Base-by-base conservation (phyloP, 2,888 invertebrate genomes). In the Capitulum mitella region DNA sequence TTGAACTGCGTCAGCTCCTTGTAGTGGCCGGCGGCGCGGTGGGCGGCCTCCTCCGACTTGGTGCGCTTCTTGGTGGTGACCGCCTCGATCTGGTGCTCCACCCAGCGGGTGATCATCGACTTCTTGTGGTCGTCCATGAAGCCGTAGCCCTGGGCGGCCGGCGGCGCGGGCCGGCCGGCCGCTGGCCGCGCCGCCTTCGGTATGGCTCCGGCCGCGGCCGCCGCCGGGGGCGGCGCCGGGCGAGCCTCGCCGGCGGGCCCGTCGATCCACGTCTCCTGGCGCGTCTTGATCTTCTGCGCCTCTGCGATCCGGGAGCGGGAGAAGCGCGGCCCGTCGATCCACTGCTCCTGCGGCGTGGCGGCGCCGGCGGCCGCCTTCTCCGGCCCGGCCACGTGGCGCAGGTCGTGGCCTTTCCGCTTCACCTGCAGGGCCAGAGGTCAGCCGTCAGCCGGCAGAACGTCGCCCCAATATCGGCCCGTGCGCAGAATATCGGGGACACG, bases 321-420 rank as follows among this genome's bases (percentile, higher is more conserved):
- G 83, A 95, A 93, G 84, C 95, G 90, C 0, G 97, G 97, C 0
- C 97, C 97, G 86, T 98, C 97, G 81, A 97, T 94, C 97, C 97
- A 98, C 84, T 95, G 94, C 84, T 97, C 97, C 84, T 95, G 95
- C 82, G 61, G 34, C 54, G 58, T 3, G 34, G 43, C 48, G 8
- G 77, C 32, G 37, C 54, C 34, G 43, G 79, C 6, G 79, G 61
- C 70, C 46, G 37, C 29, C 70, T 70, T 32, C 75, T 70, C n/a
- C 32, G 34, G 64, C 64, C 5, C 32, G 78, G 19, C 22, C 77
- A 54, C 46, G 80, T 77, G 58, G n/a, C 32, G n/a, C 54, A 77
- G 37, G n/a, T 61, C 43, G 37, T 76, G 54, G 54, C 76, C 48
- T 26, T 51, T 77, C 22, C 40, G 76, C 77, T 77, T 61, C n/a